Conservation (phyloP, 2,888 invertebrate species). For the Cataglyphis cursor region DNA sequence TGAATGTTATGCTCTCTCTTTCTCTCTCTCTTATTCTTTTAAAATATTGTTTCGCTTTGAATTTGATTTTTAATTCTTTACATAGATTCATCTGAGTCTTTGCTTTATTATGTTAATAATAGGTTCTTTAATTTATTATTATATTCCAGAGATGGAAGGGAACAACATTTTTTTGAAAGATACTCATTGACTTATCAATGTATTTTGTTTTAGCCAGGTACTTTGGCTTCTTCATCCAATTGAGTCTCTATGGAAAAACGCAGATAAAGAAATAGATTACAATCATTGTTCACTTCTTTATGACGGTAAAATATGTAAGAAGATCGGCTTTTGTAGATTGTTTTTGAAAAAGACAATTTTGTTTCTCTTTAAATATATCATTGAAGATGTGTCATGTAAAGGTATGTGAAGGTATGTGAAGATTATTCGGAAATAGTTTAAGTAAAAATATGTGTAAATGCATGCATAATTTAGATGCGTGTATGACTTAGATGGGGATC, state of each 20-base stretch:
- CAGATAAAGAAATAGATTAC: background rate
- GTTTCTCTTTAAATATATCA: background rate
- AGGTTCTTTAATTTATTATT: background rate
- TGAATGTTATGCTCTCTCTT: background rate
- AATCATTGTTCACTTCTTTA: background rate
- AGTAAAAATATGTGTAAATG: background rate
- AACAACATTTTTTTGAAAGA: background rate
- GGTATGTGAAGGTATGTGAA: background rate
- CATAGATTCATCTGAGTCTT: background rate
- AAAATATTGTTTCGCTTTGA: background rate
- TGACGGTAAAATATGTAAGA: background rate
- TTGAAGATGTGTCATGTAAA: background rate
- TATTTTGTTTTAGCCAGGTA: background rate
- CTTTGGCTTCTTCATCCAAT: background rate
- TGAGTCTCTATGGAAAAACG: background rate
- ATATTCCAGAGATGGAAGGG: background rate
- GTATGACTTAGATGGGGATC: too few species aligned
- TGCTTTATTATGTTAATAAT: background rate
- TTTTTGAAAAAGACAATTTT: background rate
- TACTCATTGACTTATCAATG: slow-evolving; percentile 54
- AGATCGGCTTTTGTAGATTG: background rate
- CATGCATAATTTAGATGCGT: background rate
- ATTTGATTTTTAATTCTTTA: background rate
- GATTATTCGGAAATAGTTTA: background rate
- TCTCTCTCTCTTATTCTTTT: background rate